Evolutionary conservation across 2,113 vertebrate genomes (phyloP).

Genomic region (Gorsachius goisagi): DNA sequence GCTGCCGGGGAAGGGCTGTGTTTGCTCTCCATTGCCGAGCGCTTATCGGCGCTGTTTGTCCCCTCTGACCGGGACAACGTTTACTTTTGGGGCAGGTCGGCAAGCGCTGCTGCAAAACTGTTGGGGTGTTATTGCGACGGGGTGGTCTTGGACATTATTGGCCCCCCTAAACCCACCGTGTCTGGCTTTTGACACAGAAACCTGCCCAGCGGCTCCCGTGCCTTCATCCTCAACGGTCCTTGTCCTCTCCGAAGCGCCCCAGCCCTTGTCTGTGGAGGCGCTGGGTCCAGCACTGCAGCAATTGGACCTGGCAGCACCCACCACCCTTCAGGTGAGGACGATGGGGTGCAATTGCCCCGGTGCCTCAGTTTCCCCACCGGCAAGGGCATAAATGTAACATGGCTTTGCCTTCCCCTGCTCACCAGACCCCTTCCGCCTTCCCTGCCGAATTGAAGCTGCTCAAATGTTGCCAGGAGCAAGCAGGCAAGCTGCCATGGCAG

Average conservation of each 20-base stretch:
- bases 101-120: accelerated
- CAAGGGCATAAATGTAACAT: neutral
- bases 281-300: conserved; percentile 64
- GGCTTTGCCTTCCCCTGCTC: neutral
- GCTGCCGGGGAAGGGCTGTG: neutral
- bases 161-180: neutral
- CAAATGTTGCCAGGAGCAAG: neutral
- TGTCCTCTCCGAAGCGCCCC: neutral
- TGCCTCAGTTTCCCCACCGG: neutral
- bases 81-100: conserved; percentile 46
- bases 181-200: neutral
- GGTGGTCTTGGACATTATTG: accelerated
- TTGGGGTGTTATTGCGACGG: accelerated
- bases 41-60: neutral
- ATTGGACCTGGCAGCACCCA: conserved; percentile 22
- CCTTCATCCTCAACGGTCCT: neutral
- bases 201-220: neutral
- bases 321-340: conserved; percentile 53
- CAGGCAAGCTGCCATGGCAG: neutral
- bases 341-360: neutral
- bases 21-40: accelerated
- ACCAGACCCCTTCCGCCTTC: neutral
- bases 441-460: neutral
- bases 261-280: accelerated
- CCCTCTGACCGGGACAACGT: accelerated